Evolutionary conservation across 2,888 invertebrate genomes (phyloP).

Genomic region (Notodonta dromedarius): DNA sequence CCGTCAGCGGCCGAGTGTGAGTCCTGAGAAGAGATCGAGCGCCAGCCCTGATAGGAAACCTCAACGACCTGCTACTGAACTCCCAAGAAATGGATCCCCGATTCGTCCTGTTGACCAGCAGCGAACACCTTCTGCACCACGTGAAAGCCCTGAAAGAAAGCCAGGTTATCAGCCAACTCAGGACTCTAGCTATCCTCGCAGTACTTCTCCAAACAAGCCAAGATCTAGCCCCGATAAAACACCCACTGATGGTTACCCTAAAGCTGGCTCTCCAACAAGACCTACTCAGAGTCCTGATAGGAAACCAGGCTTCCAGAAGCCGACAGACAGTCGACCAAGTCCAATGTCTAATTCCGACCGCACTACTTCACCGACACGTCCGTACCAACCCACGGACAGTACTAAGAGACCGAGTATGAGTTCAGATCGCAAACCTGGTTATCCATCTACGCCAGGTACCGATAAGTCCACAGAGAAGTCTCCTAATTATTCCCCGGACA

Average conservation of each 20-base stretch:
- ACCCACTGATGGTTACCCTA: constrained; percentile 8
- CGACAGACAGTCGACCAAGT: constrained; percentile 17
- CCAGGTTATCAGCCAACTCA: constrained; percentile 18
- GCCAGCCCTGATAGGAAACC: constrained; percentile 52
- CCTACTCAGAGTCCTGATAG: constrained; percentile 49
- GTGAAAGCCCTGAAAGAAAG: constrained; percentile 49
- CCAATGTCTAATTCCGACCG: constrained; percentile 10
- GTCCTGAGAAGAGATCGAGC: constrained; percentile 62
- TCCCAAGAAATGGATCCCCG: constrained; percentile 20
- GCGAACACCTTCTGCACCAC: constrained; percentile 34
- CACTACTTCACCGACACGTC: constrained; percentile 26
- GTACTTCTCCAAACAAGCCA: constrained; percentile 17
- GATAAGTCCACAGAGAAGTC: constrained; percentile 18
- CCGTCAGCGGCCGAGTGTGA: constrained; percentile 54
- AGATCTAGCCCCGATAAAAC: constrained; percentile 29
- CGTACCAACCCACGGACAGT: constrained; percentile 14
- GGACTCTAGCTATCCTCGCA: constrained; percentile 14
- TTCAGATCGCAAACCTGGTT: constrained; percentile 37
- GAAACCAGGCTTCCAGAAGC: constrained; percentile 30
- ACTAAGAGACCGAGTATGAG: constrained; percentile 25
- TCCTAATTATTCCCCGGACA: constrained; percentile 22
- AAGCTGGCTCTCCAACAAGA: constrained; percentile 18
- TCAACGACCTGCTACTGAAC: constrained; percentile 16
- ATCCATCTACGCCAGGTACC: constrained; percentile 14
- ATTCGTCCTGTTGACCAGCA: constrained; percentile 23